Evolutionary conservation across 1,140 invertebrate species (phyloP).

Genomic region (Drosophila ohnishii): DNA sequence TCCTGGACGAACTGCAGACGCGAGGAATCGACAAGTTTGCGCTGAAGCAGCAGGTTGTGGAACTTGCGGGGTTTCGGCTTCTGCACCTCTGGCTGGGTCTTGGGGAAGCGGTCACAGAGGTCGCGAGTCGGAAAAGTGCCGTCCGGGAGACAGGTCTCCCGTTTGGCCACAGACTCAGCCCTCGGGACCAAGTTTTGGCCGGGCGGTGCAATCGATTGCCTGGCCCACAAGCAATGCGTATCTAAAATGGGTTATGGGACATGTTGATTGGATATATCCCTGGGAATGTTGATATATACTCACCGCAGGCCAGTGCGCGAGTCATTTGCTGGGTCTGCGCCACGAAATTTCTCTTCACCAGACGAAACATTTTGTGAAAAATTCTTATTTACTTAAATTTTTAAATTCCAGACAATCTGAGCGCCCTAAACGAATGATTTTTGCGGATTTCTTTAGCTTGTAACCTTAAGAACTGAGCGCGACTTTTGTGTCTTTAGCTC

Average conservation of each 20-base stretch:
- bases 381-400: neutral
- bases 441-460: neutral
- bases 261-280: neutral
- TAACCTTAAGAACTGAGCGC: neutral
- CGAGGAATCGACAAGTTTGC: conserved; percentile 41
- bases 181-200: neutral
- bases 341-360: neutral
- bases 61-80: neutral
- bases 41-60: conserved; percentile 47
- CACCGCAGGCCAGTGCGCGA: neutral
- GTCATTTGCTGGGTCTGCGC: neutral
- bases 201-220: rapidly evolving
- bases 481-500: neutral
- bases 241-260: neutral
- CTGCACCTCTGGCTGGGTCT: neutral
- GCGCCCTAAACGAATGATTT: neutral
- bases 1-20: conserved; percentile 57
- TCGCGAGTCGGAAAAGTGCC: neutral
- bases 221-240: neutral
- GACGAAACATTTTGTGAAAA: neutral
- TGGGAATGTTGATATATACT: neutral
- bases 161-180: neutral
- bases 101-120: neutral
- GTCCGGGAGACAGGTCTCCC: no score
- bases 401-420: neutral